These are phyloP conservation scores for Nanorana parkeri DNA, from an alignment of 2,113 vertebrate species.

Conservation along the genomic window DNA sequence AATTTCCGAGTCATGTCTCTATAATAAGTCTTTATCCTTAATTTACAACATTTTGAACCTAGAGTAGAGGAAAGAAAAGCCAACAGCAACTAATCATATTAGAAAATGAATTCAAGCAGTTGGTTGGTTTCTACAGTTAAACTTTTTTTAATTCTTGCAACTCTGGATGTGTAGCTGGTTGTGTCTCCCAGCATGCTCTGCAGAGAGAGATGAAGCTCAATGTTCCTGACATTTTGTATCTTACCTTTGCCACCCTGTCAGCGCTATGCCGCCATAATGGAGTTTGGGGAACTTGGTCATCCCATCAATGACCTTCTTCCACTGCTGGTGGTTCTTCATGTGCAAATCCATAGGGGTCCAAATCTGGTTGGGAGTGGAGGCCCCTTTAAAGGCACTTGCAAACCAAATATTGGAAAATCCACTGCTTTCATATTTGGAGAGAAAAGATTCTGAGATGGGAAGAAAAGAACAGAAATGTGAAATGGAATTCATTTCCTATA, in stretches of 20 bases:
- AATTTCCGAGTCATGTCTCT: too few relatives aligned
- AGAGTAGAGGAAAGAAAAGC: too few relatives aligned
- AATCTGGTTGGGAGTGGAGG: slow-evolving; percentile 64
- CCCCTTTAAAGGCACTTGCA: slow-evolving; percentile 81
- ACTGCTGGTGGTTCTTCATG: slow-evolving; percentile 76
- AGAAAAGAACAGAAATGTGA: background rate
- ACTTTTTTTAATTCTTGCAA: too few relatives aligned
- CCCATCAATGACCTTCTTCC: slow-evolving; percentile 71
- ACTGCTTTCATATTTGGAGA: slow-evolving; percentile 71
- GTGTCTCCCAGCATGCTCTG: too few relatives aligned
- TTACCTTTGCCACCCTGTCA: slow-evolving; percentile 83
- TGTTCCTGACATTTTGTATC: background rate
- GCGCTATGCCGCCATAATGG: slow-evolving; percentile 68
- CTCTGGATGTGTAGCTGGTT: too few relatives aligned
- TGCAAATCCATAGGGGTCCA: slow-evolving; percentile 73
- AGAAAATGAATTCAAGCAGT: too few relatives aligned
- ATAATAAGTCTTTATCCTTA: too few relatives aligned
- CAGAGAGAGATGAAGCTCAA: too few relatives aligned
- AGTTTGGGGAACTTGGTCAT: slow-evolving; percentile 66
- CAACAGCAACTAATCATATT: too few relatives aligned
- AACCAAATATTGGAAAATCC: slow-evolving; percentile 76
- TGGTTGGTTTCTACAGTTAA: too few relatives aligned
- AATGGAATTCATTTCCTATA: background rate
- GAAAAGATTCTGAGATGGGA: slow-evolving; percentile 60
- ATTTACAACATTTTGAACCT: too few relatives aligned